Base-by-base conservation (phyloP, 2,888 invertebrate genomes). In the Scelioninae gen. 1 region DNA sequence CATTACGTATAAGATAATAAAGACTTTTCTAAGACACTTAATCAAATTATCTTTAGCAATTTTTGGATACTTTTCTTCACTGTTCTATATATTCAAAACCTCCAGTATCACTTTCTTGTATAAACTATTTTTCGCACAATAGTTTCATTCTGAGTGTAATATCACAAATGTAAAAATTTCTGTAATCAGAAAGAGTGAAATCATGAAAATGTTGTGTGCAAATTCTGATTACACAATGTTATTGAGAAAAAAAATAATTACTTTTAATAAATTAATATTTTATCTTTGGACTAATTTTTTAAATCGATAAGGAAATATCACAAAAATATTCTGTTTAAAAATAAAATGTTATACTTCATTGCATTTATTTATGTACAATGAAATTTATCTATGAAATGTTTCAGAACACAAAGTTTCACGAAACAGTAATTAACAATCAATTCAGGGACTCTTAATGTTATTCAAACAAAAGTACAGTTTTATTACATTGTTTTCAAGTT, bases 201-300 rank as follows among this genome's bases (percentile, higher is more conserved):
- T 63, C 63, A 63, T 63, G 63, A 63, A 63, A 63, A 63, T 63
- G 23, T 45, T 49, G 49, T 63, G 63, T 63, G 63, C 63, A 63
- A 63, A 63, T 34, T 49, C 43, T 49, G 34, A 63, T 63, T 63
- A 49, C 49, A 63, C 9, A n/a, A 32, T 23, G n/a, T 11, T 2
- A 43, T 11, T 11, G n/a, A 43, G 0, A 43, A 43, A 2, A 43
- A 43, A 6, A 43, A 43, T 13, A 43, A 43, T 13, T 11, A 43
- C 43, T 38, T 38, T 9, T 9, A 9, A 38, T 4, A 9, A 38
- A 38, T 38, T 38, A 38, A 38, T 23, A 23, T 23, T 23, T 23
- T 23, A 1, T 23, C 23, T 23, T 1, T 23, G 23, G 4, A 23
- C 23, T 23, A 2, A 23, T 23, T 23, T 23, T 23, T 23, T 4